A percentile compares a stretch with the other conserved stretches of the same genome.
Conservation (phyloP, 2,113 vertebrate species). For the Bubo bubo region DNA sequence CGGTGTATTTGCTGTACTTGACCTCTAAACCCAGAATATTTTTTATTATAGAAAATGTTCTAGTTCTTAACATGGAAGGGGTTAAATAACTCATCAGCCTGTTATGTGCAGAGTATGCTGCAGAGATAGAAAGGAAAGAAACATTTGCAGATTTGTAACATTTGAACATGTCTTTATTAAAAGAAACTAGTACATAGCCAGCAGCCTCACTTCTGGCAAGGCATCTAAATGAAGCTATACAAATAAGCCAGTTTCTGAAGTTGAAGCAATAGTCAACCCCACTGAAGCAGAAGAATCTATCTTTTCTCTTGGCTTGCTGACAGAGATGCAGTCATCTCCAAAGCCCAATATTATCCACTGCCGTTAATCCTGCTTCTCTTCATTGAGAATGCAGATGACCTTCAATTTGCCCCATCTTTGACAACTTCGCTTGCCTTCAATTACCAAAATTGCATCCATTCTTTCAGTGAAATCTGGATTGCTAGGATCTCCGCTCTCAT, state of each 20-base stretch:
- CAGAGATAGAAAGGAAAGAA: background rate
- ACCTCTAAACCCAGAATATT: background rate
- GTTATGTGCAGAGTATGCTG: background rate
- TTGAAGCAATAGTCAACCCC: background rate
- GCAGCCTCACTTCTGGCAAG: constrained; percentile 24
- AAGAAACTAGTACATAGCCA: background rate
- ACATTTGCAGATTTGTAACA: background rate
- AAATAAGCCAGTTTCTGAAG: constrained; percentile 23
- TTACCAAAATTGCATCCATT: background rate
- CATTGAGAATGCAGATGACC: background rate
- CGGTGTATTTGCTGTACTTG: background rate
- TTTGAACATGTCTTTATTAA: background rate
- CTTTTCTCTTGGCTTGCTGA: constrained; percentile 52
- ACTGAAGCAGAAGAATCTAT: constrained; percentile 20
- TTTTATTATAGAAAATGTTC: background rate
- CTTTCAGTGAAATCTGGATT: background rate
- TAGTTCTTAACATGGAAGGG: background rate
- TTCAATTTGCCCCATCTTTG: constrained; percentile 6
- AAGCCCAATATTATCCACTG: constrained; percentile 20
- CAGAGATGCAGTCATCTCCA: constrained; percentile 19
- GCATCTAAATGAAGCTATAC: constrained; percentile 14
- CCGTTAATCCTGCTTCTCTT: constrained; percentile 36
- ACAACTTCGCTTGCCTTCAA: background rate
- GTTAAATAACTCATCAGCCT: background rate
- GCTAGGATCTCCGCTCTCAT: background rate